These are phyloP conservation scores for Cabera pusaria DNA, from an alignment of 2,888 invertebrate species.

Conservation along the genomic window DNA sequence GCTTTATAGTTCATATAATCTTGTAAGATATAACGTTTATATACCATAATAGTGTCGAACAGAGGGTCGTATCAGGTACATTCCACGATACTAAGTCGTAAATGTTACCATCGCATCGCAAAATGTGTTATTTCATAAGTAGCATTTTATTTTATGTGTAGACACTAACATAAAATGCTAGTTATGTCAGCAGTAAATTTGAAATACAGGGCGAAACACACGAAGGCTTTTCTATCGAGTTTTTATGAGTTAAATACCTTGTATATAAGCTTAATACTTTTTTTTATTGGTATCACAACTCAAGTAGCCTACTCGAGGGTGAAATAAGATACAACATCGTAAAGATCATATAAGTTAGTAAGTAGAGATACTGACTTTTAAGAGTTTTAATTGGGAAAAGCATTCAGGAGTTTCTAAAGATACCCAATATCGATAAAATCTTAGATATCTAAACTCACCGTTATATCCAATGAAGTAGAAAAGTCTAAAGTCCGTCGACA, in stretches of 20 bases:
- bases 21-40: slow-evolving; percentile 36
- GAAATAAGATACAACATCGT: too few relatives aligned
- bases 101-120: slow-evolving; percentile 44
- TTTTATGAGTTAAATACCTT: too few relatives aligned
- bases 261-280: too few relatives aligned
- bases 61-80: slow-evolving; percentile 12
- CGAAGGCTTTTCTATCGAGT: slow-evolving; percentile 15
- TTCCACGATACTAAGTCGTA: slow-evolving; percentile 33
- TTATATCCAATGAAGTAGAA: slow-evolving; percentile 40
- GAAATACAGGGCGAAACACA: slow-evolving; percentile 21
- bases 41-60: slow-evolving; percentile 25
- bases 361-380: too few relatives aligned
- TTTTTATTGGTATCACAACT: too few relatives aligned
- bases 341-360: too few relatives aligned
- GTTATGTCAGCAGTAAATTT: slow-evolving; percentile 36
- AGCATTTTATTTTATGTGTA: slow-evolving; percentile 44
- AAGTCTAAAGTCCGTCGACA: slow-evolving; percentile 44
- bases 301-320: too few relatives aligned
- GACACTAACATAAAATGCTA: slow-evolving; percentile 41
- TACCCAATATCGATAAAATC: too few relatives aligned
- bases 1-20: slow-evolving; percentile 41
- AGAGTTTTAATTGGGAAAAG: too few relatives aligned
- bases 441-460: slow-evolving; percentile 46
- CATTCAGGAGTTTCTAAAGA: slow-evolving; percentile 22
- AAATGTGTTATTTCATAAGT: slow-evolving; percentile 48